Evolutionary conservation across 92 coral and sea anemone genomes (phyloP).

Genomic region (Chrysogorgia sp.): DNA sequence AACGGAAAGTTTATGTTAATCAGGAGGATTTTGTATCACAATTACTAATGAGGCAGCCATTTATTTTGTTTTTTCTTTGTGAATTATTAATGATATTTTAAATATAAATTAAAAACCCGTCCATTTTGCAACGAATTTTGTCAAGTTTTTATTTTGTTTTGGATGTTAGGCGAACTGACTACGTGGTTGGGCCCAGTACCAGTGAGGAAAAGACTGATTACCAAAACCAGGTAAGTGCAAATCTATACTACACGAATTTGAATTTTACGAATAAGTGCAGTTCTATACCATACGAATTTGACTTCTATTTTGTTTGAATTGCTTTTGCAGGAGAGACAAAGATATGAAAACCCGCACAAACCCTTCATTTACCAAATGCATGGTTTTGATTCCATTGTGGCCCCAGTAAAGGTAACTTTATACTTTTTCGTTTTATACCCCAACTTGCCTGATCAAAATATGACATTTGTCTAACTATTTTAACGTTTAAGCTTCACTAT

Average conservation of each 20-base stretch:
- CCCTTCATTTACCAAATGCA: slow-evolving; percentile 91
- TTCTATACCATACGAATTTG: not conserved
- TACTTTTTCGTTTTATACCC: not conserved
- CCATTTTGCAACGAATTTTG: too few relatives aligned
- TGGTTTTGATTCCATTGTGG: slow-evolving; percentile 97
- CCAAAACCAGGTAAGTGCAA: slow-evolving; percentile 72
- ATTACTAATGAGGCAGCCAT: too few relatives aligned
- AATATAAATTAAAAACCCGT: too few relatives aligned
- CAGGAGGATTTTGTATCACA: too few relatives aligned
- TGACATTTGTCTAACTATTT: not conserved
- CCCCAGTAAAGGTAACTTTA: slow-evolving; percentile 93
- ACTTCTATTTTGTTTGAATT: not conserved
- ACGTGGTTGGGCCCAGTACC: slow-evolving; percentile 92
- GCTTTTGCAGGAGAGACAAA: slow-evolving; percentile 65
- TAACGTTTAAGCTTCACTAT: too few relatives aligned
- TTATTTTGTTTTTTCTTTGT: too few relatives aligned
- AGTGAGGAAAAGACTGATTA: slow-evolving; percentile 75
- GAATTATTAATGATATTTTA: too few relatives aligned
- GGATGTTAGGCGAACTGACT: slow-evolving; percentile 73
- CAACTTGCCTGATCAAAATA: not conserved
- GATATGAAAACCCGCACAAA: slow-evolving; percentile 94
- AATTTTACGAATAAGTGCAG: too few relatives aligned
- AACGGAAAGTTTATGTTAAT: too few relatives aligned
- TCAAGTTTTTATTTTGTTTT: too few relatives aligned
- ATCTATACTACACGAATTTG: too few relatives aligned